phyloP scores from a whole-genome alignment of 2,113 vertebrate genomes.

The Serinus canaria region DNA sequence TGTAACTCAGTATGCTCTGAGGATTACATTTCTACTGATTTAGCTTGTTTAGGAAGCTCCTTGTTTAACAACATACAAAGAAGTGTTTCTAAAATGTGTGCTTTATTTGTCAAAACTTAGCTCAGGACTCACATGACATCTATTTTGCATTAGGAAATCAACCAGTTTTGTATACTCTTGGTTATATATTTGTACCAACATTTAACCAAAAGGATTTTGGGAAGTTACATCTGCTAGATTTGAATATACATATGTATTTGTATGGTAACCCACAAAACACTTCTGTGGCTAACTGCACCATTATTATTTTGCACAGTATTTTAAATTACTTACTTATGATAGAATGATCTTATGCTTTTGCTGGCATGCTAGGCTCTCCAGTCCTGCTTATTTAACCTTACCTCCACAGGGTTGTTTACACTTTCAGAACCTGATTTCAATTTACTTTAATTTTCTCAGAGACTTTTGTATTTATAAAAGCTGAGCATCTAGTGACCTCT shows the following conservation, averaged over 20 bases:
- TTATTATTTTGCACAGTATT: slow-evolving; percentile 50
- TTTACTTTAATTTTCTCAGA: slow-evolving; percentile 75
- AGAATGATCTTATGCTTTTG: slow-evolving; percentile 59
- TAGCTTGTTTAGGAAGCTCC: background rate
- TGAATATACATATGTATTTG: slow-evolving; percentile 9
- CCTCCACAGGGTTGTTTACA: slow-evolving; percentile 70
- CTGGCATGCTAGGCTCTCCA: slow-evolving; percentile 55
- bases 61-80: slow-evolving; percentile 1
- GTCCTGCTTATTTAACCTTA: slow-evolving; percentile 76
- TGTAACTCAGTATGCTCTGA: background rate
- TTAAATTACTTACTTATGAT: slow-evolving; percentile 55
- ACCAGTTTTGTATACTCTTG: background rate
- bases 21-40: background rate
- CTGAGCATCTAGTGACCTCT: slow-evolving; percentile 72
- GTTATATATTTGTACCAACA: background rate
- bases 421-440: slow-evolving; percentile 66
- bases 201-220: slow-evolving; percentile 33
- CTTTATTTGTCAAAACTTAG: slow-evolving; percentile 3
- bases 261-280: background rate
- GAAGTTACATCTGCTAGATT: slow-evolving; percentile 10
- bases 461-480: slow-evolving; percentile 75
- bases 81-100: slow-evolving; percentile 42
- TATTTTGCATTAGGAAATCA: slow-evolving; percentile 41
- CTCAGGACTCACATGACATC: background rate
- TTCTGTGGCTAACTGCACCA: slow-evolving; percentile 26